Evolutionary conservation across 2,888 invertebrate species (phyloP).

Genomic region (Nephrotoma flavescens): DNA sequence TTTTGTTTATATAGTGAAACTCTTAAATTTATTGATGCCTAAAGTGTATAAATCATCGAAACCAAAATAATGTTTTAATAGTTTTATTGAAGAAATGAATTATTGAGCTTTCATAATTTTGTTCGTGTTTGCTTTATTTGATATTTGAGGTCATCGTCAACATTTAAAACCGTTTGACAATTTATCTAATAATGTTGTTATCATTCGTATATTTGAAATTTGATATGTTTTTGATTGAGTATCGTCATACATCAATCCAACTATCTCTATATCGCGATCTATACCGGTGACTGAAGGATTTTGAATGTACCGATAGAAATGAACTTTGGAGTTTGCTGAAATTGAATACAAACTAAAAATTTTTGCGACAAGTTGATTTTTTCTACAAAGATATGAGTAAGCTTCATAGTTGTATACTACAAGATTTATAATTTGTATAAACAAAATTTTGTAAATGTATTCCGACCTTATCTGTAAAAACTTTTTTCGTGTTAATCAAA

Average conservation of each 20-base stretch:
- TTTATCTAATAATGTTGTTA: neutral
- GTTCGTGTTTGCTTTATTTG: neutral
- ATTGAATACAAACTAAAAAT: neutral
- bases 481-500: neutral
- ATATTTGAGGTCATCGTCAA: neutral
- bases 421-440: neutral
- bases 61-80: neutral
- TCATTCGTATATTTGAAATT: neutral
- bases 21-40: neutral
- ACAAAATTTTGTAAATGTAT: neutral
- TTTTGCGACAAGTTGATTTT: neutral
- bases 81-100: neutral
- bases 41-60: neutral
- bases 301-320: neutral
- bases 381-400: neutral
- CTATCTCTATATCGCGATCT: neutral
- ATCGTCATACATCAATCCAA: neutral
- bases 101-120: neutral
- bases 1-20: neutral
- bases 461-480: neutral
- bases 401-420: neutral
- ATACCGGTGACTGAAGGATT: neutral
- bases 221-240: neutral
- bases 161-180: neutral
- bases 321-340: neutral